Conservation (phyloP, 2,113 vertebrate species). For the Notarius quadriscutis region DNA sequence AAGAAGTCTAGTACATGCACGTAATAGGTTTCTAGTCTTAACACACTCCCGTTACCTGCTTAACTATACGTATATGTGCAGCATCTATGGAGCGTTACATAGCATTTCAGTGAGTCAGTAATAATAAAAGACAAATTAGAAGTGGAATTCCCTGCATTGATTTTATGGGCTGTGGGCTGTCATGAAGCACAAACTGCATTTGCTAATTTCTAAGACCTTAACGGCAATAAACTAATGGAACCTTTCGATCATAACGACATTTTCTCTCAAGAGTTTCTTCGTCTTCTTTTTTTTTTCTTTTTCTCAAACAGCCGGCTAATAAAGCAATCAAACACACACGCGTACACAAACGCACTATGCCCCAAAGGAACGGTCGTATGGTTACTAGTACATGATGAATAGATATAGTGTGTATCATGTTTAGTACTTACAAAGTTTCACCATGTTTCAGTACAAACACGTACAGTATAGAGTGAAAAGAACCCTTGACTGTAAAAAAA, state of each 20-base stretch:
- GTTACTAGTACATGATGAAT: background rate
- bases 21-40: background rate
- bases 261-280: background rate
- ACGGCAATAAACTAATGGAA: slow-evolving; percentile 27
- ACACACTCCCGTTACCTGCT: background rate
- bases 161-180: slow-evolving; percentile 52
- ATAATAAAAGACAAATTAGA: slow-evolving; percentile 47
- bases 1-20: slow-evolving; percentile 28
- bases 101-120: slow-evolving; percentile 15
- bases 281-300: background rate
- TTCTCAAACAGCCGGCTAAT: background rate
- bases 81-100: slow-evolving; percentile 3
- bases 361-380: background rate
- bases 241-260: slow-evolving; percentile 6
- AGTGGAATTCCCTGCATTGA: slow-evolving; percentile 66
- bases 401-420: slow-evolving; percentile 58
- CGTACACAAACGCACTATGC: background rate
- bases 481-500: slow-evolving; percentile 64
- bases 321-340: slow-evolving; percentile 21
- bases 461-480: slow-evolving; percentile 59
- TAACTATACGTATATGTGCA: background rate
- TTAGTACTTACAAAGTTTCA: slow-evolving; percentile 49
- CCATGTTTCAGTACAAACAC: slow-evolving; percentile 59
- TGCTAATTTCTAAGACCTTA: slow-evolving; percentile 17
- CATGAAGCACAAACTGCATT: slow-evolving; percentile 27